Evolutionary conservation across 2,113 vertebrate genomes (phyloP), one percentile per base, ranked within the genome.

Genomic region (Anas platyrhynchos): DNA sequence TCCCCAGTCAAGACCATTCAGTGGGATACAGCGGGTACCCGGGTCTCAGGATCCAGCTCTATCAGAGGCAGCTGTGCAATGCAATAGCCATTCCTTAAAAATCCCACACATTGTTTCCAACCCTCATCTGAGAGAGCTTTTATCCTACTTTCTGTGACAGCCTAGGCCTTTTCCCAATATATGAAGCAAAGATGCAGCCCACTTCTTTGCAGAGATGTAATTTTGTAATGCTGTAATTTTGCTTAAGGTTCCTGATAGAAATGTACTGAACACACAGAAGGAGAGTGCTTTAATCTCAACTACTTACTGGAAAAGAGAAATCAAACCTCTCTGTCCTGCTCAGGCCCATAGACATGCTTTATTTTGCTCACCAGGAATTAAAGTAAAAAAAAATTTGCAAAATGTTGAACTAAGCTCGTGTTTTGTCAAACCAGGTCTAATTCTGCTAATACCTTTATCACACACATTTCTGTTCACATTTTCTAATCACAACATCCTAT

Each of bases 241-340:
- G 67, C 92, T 93, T 78, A 92, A 94, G 58, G 63, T 73, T 55
- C 65, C 88, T 88, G 91, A 87, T 94, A 91, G 95, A 93, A 88
- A 86, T 73, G 43, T 78, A 93, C 58, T 66, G 92, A 95, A 76
- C 69, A 84, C 61, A 94, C 72, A 66, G 10, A 86, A 87, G 68
- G 76, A 91, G 65, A 93, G 62, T 50, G 66, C 62, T 96, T 89
- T 94, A 96, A 91, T 96, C 92, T 93, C 91, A 96, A 79, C 89
- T 91, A 92, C 83, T 79, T 92, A 87, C 83, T 75, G 65, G 44
- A 68, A 86, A 88, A 77, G 87, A 95, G 72, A 84, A 95, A 97
- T 93, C 91, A 93, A 86, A 95, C 73, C 44, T 61, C 74, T 68
- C 62, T 91, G 83, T 75, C 83, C 74, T 82, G 94, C 81, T 76